Evolutionary conservation across 2,888 invertebrate species (phyloP).

Genomic region (Zaprionus lineosus): DNA sequence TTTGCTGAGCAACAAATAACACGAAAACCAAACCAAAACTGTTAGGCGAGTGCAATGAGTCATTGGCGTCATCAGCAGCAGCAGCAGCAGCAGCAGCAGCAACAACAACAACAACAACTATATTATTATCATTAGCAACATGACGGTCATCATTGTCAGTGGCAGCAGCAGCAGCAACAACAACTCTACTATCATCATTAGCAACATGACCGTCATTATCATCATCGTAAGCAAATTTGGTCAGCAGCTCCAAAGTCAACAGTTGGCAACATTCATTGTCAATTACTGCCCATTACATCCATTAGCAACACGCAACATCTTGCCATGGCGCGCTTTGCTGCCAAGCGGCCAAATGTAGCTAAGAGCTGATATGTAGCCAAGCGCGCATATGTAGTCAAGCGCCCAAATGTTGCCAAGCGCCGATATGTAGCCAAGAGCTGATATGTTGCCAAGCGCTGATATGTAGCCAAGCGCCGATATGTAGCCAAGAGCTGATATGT

Average conservation of each 20-base stretch:
- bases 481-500: too few species aligned
- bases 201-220: slow-evolving; percentile 38
- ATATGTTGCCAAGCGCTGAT: too few species aligned
- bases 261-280: slow-evolving; percentile 29
- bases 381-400: too few species aligned
- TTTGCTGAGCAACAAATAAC: slow-evolving; percentile 49
- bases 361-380: too few species aligned
- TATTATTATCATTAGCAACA: slow-evolving; percentile 13
- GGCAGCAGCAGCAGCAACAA: background rate
- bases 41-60: slow-evolving; percentile 44
- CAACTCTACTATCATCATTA: slow-evolving; percentile 14
- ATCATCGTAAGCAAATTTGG: too few species aligned
- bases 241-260: slow-evolving; percentile 1
- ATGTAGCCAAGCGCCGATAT: too few species aligned
- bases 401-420: too few species aligned
- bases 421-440: too few species aligned
- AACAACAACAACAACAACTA: slow-evolving; percentile 9
- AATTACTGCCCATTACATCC: too few species aligned
- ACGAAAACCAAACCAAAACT: slow-evolving; percentile 28
- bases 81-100: background rate
- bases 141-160: background rate
- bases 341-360: too few species aligned
- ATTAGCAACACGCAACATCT: slow-evolving; percentile 12
- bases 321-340: too few species aligned
- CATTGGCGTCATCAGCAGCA: slow-evolving; percentile 29